Conservation (phyloP, 2,888 invertebrate species). For the Archips xylosteana region DNA sequence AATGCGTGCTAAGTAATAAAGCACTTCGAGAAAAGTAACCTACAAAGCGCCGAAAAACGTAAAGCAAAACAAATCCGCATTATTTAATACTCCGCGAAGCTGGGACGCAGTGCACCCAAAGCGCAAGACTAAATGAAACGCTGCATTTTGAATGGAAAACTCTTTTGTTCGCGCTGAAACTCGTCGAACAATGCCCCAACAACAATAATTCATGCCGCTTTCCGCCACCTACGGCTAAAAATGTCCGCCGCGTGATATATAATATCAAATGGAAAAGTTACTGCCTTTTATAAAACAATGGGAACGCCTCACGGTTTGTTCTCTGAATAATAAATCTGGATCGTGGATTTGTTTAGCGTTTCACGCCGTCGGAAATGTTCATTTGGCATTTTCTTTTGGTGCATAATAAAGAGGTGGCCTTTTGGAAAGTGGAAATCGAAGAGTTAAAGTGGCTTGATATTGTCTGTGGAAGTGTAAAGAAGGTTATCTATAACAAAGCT, state of each 20-base stretch:
- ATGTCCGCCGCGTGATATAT: conserved; percentile 84
- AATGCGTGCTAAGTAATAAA: conserved; percentile 18
- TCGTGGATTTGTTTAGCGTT: conserved; percentile 51
- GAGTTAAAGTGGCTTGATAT: not conserved
- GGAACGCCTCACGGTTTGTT: conserved; percentile 63
- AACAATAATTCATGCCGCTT: conserved; percentile 85
- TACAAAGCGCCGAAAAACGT: conserved; percentile 64
- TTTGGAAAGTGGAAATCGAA: not conserved
- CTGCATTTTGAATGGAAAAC: conserved; percentile 84
- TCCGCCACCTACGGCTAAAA: conserved; percentile 85
- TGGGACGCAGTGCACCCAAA: conserved; percentile 77
- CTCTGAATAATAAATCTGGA: conserved; percentile 70
- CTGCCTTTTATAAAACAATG: conserved; percentile 82
- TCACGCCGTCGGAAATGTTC: conserved; percentile 39
- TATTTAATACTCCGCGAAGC: conserved; percentile 80
- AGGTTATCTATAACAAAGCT: not conserved
- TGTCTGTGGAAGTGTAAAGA: not conserved
- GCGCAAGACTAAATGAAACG: conserved; percentile 85
- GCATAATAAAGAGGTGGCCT: conserved; percentile 55
- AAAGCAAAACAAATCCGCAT: conserved; percentile 59
- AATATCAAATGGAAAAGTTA: conserved; percentile 83
- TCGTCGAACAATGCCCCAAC: conserved; percentile 82
- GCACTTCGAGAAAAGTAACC: conserved; percentile 50
- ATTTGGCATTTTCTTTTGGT: conserved; percentile 48
- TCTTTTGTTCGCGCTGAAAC: conserved; percentile 80